These are phyloP conservation scores for Xiphophorus couchianus DNA, from an alignment of 2,113 vertebrate species.

Conservation along the genomic window DNA sequence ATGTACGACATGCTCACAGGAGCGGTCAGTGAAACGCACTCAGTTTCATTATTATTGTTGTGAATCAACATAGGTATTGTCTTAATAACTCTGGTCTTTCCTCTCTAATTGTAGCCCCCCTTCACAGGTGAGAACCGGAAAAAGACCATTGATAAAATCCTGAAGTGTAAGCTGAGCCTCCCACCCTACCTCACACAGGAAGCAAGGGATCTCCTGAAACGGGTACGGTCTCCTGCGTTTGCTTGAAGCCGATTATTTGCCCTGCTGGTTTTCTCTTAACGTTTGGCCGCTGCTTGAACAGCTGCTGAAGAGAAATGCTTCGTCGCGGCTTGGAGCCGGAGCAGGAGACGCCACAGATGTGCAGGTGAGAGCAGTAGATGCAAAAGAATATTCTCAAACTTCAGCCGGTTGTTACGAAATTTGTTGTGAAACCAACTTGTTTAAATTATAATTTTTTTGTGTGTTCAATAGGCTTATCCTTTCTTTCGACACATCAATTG, in stretches of 20 bases:
- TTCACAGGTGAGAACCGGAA: constrained; percentile 99
- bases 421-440: too few relatives aligned
- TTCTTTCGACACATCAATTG: constrained; percentile 99
- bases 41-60: background rate
- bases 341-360: constrained; percentile 94
- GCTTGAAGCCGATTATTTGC: background rate
- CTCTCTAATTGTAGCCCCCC: constrained; percentile 82
- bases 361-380: constrained; percentile 82
- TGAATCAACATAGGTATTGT: background rate
- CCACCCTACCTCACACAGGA: constrained; percentile 99
- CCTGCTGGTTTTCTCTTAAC: background rate
- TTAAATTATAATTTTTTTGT: background rate
- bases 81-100: background rate
- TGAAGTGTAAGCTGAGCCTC: constrained; percentile 99
- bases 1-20: constrained; percentile 99
- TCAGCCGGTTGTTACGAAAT: too few relatives aligned
- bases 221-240: constrained; percentile 77
- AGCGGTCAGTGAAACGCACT: constrained; percentile 88
- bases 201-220: constrained; percentile 99
- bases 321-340: constrained; percentile 93
- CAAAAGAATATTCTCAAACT: background rate
- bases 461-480: constrained; percentile 84
- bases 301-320: constrained; percentile 99
- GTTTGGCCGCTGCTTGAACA: constrained; percentile 57
- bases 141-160: constrained; percentile 99